Conservation (phyloP, 1,140 invertebrate species). For the Amyelois transitella region DNA sequence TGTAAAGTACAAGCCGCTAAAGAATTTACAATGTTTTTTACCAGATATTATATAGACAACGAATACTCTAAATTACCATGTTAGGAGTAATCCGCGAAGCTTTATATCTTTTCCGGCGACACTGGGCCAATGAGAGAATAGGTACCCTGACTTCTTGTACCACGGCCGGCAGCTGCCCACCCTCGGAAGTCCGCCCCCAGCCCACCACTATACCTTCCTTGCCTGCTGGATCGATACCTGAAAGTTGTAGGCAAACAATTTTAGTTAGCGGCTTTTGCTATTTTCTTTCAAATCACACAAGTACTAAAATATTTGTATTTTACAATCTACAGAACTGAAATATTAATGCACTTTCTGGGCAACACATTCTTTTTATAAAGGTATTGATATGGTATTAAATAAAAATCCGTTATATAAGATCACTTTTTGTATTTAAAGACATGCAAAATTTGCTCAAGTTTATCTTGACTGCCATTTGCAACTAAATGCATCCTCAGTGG, state of each 20-base stretch:
- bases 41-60: background rate
- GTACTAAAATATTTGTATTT: too few relatives aligned
- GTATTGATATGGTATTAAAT: too few relatives aligned
- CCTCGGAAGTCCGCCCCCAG: constrained; percentile 88
- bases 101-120: constrained; percentile 86
- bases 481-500: too few relatives aligned
- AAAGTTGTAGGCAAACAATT: constrained; percentile 6
- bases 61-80: constrained; percentile 73
- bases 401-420: too few relatives aligned
- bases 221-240: constrained; percentile 82
- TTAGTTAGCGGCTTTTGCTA: background rate
- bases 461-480: too few relatives aligned
- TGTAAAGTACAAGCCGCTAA: too few relatives aligned
- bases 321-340: too few relatives aligned
- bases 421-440: too few relatives aligned
- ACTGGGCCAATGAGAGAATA: constrained; percentile 85
- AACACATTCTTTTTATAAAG: too few relatives aligned
- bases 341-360: too few relatives aligned
- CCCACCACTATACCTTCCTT: constrained; percentile 85
- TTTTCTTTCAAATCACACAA: constrained; percentile 1
- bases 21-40: background rate
- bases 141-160: constrained; percentile 90
- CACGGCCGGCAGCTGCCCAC: constrained; percentile 84
- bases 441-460: too few relatives aligned
- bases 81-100: constrained; percentile 86